Base-by-base conservation (phyloP, 2,113 vertebrate species). In the Lycaon pictus region DNA sequence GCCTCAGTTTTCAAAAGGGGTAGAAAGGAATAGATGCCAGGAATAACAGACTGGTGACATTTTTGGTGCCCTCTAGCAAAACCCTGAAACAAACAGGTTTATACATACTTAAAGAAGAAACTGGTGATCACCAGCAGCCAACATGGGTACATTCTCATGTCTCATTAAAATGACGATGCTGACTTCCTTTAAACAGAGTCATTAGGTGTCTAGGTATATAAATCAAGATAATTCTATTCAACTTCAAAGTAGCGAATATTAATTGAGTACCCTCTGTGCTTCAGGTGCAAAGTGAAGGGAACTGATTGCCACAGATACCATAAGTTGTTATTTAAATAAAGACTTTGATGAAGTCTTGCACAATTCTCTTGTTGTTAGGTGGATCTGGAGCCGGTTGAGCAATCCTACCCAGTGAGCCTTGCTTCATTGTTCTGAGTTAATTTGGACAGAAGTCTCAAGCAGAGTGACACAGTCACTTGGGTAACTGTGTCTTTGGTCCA, bases 1-100 rank as follows among this genome's bases (percentile, higher is more conserved):
- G 74, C 13, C 35, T 32, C 25, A 72, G 35, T 77, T 80, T 76
- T 56, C 63, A 67, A 84, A 88, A 83, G 62, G 62, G 80, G 6
- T 43, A 93, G 87, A 88, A 82, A 85, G 16, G 84, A 72, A 1
- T 56, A 5, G 77, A 88, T 85, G 88, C 35, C 58, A 92, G 23
- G 63, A 56, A 51, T 63, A 72, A 93, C 32, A 63, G 16, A 12
- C 17, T 43, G 69, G n/a, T 81, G 35, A 58, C 43, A 23, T 81
- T 96, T 95, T 79, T 85, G 43, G 90, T 6, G 9, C 23, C 95
- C 48, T 85, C 32, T 93, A 93, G 65, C 60, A 96, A 48, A 96
- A 71, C 11, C 79, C 72, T 82, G 53, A 15, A 51, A 56, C 77
- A 77, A 80, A 65, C 25, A 80, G 17, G 23, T 83, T 95, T 87